Percentiles rank a stretch among this genome's conserved stretches.
Conservation (phyloP, 1,140 invertebrate genomes). For the Choristoneura fumiferana region DNA sequence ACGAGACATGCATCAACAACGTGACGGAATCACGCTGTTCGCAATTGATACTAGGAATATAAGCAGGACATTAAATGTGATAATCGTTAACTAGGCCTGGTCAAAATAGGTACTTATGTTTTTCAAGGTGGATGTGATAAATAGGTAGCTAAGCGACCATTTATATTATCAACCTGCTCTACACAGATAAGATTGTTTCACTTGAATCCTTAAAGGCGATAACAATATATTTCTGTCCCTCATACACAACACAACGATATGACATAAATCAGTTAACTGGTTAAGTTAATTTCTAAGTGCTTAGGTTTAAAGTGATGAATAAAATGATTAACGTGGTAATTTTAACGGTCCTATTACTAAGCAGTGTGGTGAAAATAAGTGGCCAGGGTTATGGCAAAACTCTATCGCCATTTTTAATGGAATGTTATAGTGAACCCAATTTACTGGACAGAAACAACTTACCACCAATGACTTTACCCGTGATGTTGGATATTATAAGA, state of each 20-base stretch:
- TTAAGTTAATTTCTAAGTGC: background rate
- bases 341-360: background rate
- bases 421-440: constrained; percentile 81
- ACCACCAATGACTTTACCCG: constrained; percentile 81
- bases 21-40: no score
- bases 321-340: constrained; percentile 8
- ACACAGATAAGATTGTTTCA: constrained; percentile 23
- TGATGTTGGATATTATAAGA: constrained; percentile 81
- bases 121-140: constrained; percentile 3
- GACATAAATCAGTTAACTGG: background rate
- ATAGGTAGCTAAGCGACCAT: constrained; percentile 6
- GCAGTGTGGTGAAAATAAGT: background rate
- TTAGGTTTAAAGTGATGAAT: background rate
- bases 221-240: background rate
- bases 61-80: no score
- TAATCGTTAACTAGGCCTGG: no score
- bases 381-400: constrained; percentile 56
- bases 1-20: no score
- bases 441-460: constrained; percentile 79
- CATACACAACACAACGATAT: background rate
- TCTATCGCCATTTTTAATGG: constrained; percentile 78
- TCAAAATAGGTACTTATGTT: background rate
- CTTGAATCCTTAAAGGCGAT: background rate
- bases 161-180: background rate
- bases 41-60: no score